phyloP scores from a whole-genome alignment of 37 sponge, comb jelly and placozoan genomes.

The Ianthella basta region DNA sequence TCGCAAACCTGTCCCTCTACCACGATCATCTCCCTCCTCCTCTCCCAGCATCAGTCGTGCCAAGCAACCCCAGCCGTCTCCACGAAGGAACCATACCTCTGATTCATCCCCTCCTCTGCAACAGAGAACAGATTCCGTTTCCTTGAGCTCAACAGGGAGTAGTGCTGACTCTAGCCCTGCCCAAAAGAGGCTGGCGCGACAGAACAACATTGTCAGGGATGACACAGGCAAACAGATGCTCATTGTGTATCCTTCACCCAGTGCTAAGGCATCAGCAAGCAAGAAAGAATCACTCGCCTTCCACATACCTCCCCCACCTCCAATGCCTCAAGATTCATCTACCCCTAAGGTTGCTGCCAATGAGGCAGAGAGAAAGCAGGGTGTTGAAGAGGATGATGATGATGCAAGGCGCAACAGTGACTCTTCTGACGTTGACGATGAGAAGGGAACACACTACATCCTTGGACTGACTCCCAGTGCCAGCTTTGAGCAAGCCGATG shows the following conservation, averaged over 20 bases:
- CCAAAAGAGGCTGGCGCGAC: not conserved
- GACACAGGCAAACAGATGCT: conserved; percentile 29
- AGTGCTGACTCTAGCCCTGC: not conserved
- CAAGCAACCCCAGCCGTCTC: not conserved
- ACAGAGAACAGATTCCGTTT: not conserved
- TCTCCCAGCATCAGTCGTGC: not conserved
- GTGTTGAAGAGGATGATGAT: not conserved
- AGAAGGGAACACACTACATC: conserved; percentile 3
- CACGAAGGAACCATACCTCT: not conserved
- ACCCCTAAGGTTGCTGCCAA: not conserved
- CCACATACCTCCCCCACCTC: conserved; percentile 74
- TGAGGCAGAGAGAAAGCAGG: not conserved
- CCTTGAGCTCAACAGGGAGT: not conserved
- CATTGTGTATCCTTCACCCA: conserved; percentile 58
- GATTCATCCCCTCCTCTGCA: not conserved
- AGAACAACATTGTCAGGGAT: not conserved
- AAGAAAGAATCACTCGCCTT: conserved; percentile 31
- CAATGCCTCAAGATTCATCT: not conserved
- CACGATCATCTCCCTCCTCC: not conserved
- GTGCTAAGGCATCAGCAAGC: not conserved
- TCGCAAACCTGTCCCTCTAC: not conserved
- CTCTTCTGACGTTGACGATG: not conserved
- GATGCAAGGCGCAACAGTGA: not conserved
- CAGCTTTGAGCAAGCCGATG: not conserved
- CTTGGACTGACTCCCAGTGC: conserved; percentile 27